Evolutionary conservation across 2,113 vertebrate species (phyloP).

Genomic region (Chaenocephalus aceratus): DNA sequence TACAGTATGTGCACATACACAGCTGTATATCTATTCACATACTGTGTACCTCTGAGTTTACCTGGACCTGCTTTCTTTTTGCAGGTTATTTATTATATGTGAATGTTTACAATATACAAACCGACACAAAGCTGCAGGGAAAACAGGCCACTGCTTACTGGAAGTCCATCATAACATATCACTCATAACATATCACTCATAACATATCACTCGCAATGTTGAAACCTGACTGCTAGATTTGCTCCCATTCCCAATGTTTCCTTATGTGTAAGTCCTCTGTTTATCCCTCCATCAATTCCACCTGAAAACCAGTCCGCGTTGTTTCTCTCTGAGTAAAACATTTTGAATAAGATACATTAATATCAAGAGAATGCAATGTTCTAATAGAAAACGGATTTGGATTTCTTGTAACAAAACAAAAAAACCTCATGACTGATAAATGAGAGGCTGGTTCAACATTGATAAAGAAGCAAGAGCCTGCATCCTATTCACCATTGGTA

Average conservation of each 20-base stretch:
- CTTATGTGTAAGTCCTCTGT: too few relatives aligned
- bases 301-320: too few relatives aligned
- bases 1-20: neutral
- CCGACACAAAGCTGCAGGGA: neutral
- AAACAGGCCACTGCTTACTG: neutral
- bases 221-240: neutral
- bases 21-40: neutral
- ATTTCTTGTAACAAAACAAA: too few relatives aligned
- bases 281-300: too few relatives aligned
- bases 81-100: neutral
- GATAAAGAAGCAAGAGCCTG: neutral
- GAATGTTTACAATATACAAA: neutral
- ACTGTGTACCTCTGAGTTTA: neutral
- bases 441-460: too few relatives aligned
- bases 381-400: neutral
- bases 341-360: neutral
- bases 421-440: too few relatives aligned
- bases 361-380: neutral
- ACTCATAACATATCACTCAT: too few relatives aligned
- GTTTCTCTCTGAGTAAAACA: too few relatives aligned
- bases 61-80: neutral
- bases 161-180: too few relatives aligned
- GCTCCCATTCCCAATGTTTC: neutral
- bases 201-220: neutral
- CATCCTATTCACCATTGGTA: neutral